Evolutionary conservation across 1,140 invertebrate genomes (phyloP).

Genomic region (Drosophila aff.): DNA sequence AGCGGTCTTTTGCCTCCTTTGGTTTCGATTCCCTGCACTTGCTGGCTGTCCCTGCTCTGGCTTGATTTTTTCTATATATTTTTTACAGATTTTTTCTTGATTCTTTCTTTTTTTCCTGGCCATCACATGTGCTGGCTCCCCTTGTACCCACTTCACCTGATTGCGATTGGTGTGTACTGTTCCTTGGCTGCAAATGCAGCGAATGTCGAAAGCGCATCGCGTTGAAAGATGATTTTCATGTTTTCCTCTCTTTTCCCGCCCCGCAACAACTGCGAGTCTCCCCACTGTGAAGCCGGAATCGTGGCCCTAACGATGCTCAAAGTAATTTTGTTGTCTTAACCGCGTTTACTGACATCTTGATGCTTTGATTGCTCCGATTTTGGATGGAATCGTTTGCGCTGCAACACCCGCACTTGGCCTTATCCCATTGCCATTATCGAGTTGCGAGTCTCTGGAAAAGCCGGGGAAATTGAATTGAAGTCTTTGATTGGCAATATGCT

Average conservation of each 20-base stretch:
- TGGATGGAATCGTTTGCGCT: constrained; percentile 65
- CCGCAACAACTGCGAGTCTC: neutral
- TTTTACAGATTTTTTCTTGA: constrained; percentile 1
- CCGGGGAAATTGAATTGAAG: constrained; percentile 71
- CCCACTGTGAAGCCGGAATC: constrained; percentile 36
- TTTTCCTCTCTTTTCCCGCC: constrained; percentile 48
- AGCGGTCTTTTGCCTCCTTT: constrained; percentile 49
- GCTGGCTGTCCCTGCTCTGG: constrained; percentile 32
- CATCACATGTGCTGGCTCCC: constrained; percentile 11
- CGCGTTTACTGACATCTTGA: constrained; percentile 80
- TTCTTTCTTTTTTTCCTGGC: constrained; percentile 1
- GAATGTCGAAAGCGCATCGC: constrained; percentile 61
- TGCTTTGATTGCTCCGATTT: constrained; percentile 79
- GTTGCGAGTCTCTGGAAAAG: constrained; percentile 48
- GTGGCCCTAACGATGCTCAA: constrained; percentile 70
- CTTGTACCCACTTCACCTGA: constrained; percentile 38
- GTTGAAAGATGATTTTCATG: constrained; percentile 84
- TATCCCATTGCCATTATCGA: constrained; percentile 67
- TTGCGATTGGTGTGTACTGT: constrained; percentile 45
- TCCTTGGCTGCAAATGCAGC: constrained; percentile 25
- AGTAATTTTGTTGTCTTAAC: constrained; percentile 80
- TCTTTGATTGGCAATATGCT: constrained; percentile 75
- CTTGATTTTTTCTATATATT: constrained; percentile 5
- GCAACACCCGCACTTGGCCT: constrained; percentile 67
- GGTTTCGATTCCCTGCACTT: constrained; percentile 61